Percentiles rank a stretch among this genome's conserved stretches.
phyloP scores from a whole-genome alignment of 53 echinoderm and acorn worm genomes.

The Mesocentrotus franciscanus region DNA sequence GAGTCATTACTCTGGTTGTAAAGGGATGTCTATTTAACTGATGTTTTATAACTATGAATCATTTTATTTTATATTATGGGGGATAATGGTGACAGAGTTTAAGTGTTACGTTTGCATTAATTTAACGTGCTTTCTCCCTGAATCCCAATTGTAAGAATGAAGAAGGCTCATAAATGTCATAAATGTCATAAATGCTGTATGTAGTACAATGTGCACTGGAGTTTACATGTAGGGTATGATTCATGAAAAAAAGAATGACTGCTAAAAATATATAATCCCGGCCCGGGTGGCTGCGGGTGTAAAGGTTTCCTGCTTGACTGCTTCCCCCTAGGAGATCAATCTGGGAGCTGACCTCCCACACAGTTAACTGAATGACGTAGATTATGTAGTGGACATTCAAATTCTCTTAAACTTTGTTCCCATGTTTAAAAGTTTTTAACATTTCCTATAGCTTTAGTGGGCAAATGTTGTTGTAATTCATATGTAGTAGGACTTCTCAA shows the following conservation, averaged over 20 bases:
- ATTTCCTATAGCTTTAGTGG: too few species aligned
- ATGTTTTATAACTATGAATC: not conserved
- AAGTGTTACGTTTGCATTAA: not conserved
- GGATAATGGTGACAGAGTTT: not conserved
- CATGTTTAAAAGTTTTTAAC: too few species aligned
- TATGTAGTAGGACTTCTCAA: too few species aligned
- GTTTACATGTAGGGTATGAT: not conserved
- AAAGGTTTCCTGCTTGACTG: too few species aligned
- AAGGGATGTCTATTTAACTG: not conserved
- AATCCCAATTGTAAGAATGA: too few species aligned
- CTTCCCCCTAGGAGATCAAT: too few species aligned
- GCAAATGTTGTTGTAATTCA: too few species aligned
- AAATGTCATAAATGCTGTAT: not conserved
- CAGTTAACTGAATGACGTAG: too few species aligned
- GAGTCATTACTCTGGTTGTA: not conserved
- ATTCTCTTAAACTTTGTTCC: too few species aligned
- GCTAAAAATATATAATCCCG: not conserved
- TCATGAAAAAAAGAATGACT: not conserved
- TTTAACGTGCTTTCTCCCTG: not conserved
- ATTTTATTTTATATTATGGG: not conserved
- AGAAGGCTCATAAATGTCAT: not conserved
- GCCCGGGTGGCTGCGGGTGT: too few species aligned
- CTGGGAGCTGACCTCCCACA: too few species aligned
- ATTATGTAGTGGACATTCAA: too few species aligned
- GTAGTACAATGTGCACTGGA: not conserved